Base-by-base conservation (phyloP, 2,888 invertebrate species). In the Synanthedon andrenaeformis region DNA sequence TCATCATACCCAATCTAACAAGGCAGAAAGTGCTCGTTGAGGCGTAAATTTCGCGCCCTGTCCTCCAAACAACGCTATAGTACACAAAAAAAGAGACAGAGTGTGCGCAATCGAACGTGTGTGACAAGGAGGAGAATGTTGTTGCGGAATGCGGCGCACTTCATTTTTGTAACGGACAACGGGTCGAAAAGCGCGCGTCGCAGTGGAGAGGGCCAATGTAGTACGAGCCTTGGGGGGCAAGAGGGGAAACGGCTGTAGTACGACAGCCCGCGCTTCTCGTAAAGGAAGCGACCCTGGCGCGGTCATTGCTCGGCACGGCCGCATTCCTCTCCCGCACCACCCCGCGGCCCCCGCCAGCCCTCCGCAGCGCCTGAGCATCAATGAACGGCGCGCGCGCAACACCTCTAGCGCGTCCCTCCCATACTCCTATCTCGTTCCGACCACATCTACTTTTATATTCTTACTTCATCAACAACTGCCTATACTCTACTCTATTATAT, bases 281-380 rank as follows among this genome's bases (percentile, higher is more conserved):
- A 85, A 85, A 86, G 85, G 85, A 85, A 84, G 82, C 85, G 85
- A 84, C 86, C 86, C 86, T 86, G 86, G 82, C 82, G 83, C 84
- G 86, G 86, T 86, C 86, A 86, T 83, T 86, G 86, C 86, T 82
- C 86, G 86, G 82, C 78, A 77, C 85, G 85, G 79, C 82, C 85
- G 84, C 85, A 85, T 85, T 84, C 82, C 78, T 80, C 81, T 65
- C 74, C 73, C 74, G 70, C 76, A 66, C 73, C 65, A 70, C 74
- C 69, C 57, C 56, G 54, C 52, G 49, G 54, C 53, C 59, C 61
- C 60, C 58, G 74, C 62, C 35, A 35, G 66, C 62, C 70, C 74
- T 59, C 74, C 58, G 64, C 73, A 70, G 79, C 81, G 83, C 82
- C 79, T 77, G 81, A 76, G 80, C 85, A 85, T 86, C 86, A 85